Evolutionary conservation across 2,888 invertebrate species (phyloP).

Genomic region (Drosophila atripex): DNA sequence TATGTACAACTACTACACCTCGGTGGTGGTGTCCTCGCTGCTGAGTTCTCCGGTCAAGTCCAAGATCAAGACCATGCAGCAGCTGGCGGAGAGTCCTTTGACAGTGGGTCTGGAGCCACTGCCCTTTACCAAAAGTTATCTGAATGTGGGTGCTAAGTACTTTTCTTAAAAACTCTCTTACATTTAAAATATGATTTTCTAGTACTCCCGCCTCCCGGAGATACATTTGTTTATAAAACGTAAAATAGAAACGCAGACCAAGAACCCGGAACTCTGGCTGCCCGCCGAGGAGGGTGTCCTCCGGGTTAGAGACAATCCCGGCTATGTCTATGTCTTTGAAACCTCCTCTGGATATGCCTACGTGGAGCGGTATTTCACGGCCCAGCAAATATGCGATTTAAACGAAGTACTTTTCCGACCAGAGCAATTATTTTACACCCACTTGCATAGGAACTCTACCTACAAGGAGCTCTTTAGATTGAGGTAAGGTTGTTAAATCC

Average conservation of each 20-base stretch:
- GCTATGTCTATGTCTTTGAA: constrained; percentile 80
- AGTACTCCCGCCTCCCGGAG: constrained; percentile 69
- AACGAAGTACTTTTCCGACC: constrained; percentile 80
- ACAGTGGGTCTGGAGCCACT: constrained; percentile 85
- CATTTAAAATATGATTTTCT: not conserved
- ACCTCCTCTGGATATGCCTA: constrained; percentile 71
- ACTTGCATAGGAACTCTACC: constrained; percentile 76
- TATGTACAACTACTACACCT: constrained; percentile 87
- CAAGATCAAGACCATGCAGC: constrained; percentile 84
- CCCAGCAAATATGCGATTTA: constrained; percentile 82
- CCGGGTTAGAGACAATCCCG: constrained; percentile 76
- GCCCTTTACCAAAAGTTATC: constrained; percentile 76
- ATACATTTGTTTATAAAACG: constrained; percentile 65
- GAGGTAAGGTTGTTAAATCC: constrained; percentile 59
- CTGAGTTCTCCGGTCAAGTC: constrained; percentile 85
- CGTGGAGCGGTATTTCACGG: constrained; percentile 72
- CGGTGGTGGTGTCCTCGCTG: constrained; percentile 87
- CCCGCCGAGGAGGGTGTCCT: constrained; percentile 70
- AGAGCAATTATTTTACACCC: constrained; percentile 64
- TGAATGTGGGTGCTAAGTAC: constrained; percentile 70
- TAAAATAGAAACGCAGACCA: constrained; percentile 54
- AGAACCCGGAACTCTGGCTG: constrained; percentile 72
- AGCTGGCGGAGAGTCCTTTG: constrained; percentile 85
- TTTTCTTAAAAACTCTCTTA: fast-evolving
- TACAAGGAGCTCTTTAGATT: constrained; percentile 80